phyloP scores from a whole-genome alignment of 2,888 invertebrate species.

The Seira ritae region DNA sequence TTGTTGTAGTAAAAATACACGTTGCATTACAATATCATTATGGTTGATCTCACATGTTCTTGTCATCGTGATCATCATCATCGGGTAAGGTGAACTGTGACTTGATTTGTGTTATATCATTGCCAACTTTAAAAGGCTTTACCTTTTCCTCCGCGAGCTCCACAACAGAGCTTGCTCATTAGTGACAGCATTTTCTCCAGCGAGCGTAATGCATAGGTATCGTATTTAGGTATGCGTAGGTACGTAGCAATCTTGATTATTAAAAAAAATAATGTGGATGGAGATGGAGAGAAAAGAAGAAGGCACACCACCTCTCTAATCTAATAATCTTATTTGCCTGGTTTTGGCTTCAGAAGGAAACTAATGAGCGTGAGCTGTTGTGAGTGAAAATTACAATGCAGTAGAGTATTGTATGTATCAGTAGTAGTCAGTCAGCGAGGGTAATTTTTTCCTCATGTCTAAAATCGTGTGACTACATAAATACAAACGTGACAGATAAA shows the following conservation, averaged over 20 bases:
- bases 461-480: background rate
- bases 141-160: background rate
- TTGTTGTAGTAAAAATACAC: background rate
- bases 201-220: no score
- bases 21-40: constrained; percentile 52
- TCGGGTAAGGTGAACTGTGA: background rate
- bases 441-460: background rate
- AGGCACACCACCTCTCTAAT: background rate
- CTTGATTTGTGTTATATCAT: background rate
- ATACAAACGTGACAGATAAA: background rate
- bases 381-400: no score
- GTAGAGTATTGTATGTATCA: no score
- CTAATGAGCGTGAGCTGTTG: background rate
- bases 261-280: background rate
- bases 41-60: constrained; percentile 45
- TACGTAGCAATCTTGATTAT: constrained; percentile 47
- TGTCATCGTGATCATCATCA: constrained; percentile 29
- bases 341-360: background rate
- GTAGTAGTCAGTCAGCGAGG: background rate
- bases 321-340: background rate
- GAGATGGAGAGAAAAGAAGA: no score
- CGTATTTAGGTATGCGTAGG: no score
- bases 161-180: constrained; percentile 43
- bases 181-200: constrained; percentile 57
- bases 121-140: background rate